Percentiles rank a stretch among this genome's conserved stretches.
phyloP scores from a whole-genome alignment of 2,113 vertebrate genomes.

The Macquaria ambigua region DNA sequence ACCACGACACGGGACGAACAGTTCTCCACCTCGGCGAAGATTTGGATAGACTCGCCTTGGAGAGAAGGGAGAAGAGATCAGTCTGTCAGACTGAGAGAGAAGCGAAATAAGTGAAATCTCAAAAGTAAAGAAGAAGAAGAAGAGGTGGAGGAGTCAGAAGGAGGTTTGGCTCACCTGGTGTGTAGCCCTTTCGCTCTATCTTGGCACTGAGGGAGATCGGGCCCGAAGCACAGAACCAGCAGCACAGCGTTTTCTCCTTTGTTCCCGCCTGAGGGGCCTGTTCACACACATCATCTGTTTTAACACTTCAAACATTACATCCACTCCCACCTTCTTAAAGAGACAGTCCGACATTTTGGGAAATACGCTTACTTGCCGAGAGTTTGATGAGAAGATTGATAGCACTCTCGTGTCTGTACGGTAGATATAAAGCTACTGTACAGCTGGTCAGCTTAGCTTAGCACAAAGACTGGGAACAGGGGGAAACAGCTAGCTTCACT shows the following conservation, averaged over 20 bases:
- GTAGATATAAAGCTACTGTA: no score
- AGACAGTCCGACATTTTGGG: neutral
- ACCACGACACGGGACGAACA: slow-evolving; percentile 96
- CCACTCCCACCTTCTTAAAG: neutral
- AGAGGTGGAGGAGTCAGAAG: neutral
- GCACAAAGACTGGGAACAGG: no score
- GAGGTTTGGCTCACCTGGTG: slow-evolving; percentile 88
- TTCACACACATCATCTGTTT: slow-evolving; percentile 47
- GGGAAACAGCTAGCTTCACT: no score
- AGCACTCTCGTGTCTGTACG: no score
- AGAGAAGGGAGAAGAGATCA: slow-evolving; percentile 60
- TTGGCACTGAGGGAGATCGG: slow-evolving; percentile 99
- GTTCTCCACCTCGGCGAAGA: slow-evolving; percentile 98
- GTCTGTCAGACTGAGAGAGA: slow-evolving; percentile 72
- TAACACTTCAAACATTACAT: neutral
- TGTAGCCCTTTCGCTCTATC: slow-evolving; percentile 99
- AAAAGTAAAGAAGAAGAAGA: neutral
- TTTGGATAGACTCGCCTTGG: slow-evolving; percentile 97
- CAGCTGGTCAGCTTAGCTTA: no score
- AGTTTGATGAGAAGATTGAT: neutral
- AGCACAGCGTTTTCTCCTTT: slow-evolving; percentile 99
- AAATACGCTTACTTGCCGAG: neutral
- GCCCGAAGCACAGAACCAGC: slow-evolving; percentile 99
- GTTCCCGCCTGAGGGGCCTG: slow-evolving; percentile 98
- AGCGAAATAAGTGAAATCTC: slow-evolving; percentile 33